Conservation (phyloP, 2,888 invertebrate species). For the Apomyelois bistriatella region DNA sequence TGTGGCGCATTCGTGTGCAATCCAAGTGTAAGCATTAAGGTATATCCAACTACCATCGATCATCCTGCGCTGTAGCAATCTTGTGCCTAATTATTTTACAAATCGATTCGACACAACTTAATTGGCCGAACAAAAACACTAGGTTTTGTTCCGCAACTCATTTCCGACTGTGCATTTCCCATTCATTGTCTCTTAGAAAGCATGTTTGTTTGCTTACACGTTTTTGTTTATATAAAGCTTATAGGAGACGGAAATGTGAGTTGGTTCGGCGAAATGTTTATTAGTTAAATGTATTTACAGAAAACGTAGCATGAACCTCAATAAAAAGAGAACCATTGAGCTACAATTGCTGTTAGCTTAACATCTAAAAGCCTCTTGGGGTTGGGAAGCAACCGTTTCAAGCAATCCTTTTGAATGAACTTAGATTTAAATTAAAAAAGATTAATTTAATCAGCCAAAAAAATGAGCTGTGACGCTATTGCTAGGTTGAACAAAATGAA, state of each 20-base stretch:
- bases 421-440: constrained; percentile 3
- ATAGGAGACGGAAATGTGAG: background rate
- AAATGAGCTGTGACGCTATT: background rate
- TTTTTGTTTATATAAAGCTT: constrained; percentile 1
- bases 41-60: no score
- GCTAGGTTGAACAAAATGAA: background rate
- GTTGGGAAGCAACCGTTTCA: no score
- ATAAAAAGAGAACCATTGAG: no score
- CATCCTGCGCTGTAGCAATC: no score
- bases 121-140: constrained; percentile 24
- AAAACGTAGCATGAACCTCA: no score
- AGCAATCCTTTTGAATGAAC: no score
- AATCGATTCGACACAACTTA: constrained; percentile 1
- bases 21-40: no score
- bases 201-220: constrained; percentile 18
- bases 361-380: no score
- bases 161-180: constrained; percentile 45
- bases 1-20: no score
- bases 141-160: constrained; percentile 29
- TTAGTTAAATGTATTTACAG: background rate
- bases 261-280: background rate
- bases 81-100: background rate
- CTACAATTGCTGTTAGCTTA: no score
- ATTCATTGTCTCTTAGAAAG: constrained; percentile 46
- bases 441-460: background rate